Base-by-base conservation (phyloP, 2,113 vertebrate genomes). In the Oryzias melastigma region DNA sequence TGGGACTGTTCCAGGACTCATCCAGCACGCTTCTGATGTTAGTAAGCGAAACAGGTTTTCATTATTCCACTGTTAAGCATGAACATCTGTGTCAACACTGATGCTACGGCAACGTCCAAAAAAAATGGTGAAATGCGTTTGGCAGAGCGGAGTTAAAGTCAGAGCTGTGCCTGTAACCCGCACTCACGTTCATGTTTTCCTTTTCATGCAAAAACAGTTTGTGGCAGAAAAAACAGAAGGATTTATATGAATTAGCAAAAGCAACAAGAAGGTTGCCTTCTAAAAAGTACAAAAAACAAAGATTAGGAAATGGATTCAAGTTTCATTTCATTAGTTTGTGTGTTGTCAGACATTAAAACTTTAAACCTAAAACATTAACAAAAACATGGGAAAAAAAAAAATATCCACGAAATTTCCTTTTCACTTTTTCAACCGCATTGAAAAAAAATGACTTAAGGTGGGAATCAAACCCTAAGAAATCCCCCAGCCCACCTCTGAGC, bases 401-500 rank as follows among this genome's bases (percentile, higher is more conserved):
- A 10, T 35, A 12, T 35, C 1, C 13, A 46, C 1, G 16, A 14
- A 13, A 22, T 41, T 40, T 12, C 14, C 6, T 43, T 15, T 2
- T 41, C 18, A 7, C 8, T 41, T 29, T 8, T 58, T 18, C 43
- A 61, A 13, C 24, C 58, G 14, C 49, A 58, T 62, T 18, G 25
- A 20, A 29, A 2, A 58, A 18, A 74, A 64, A 53, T 24, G 53
- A 20, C 19, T 75, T 24, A 54, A 69, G 80, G 84, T 83, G 82
- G 85, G 84, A 73, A 55, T 65, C 65, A 63, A 59, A 69, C 35
- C 43, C 58, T 58, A 59, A 13, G 71, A 77, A 62, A 65, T 80
- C 76, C 85, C 47, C 65, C 78, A 85, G 90, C 94, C 95, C 96
- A 98, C 97, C 97, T 98, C 93, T 82, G 91, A 94, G 73, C 93